Evolutionary conservation across 2,113 vertebrate genomes (phyloP).

Genomic region (Gobiocypris rarus): DNA sequence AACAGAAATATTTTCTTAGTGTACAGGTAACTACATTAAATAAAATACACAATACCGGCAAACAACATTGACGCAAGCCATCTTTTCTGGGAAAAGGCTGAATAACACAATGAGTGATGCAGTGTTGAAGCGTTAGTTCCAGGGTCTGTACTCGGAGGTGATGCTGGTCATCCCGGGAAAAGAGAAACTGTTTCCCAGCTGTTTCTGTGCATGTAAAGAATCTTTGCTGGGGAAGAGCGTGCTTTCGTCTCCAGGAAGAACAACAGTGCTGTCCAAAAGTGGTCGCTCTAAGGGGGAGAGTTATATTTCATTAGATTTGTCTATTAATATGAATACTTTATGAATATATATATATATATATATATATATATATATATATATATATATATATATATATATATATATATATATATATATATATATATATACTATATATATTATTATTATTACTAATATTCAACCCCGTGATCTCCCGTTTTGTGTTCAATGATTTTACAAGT

Average conservation of each 20-base stretch:
- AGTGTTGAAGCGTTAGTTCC: conserved; percentile 75
- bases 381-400: too few species aligned
- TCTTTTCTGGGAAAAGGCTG: conserved; percentile 2
- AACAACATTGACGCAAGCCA: neutral
- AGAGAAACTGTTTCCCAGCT: conserved; percentile 56
- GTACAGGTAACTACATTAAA: conserved; percentile 15
- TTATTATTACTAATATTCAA: too few species aligned
- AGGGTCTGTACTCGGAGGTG: conserved; percentile 76
- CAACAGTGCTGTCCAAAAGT: conserved; percentile 58
- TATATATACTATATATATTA: too few species aligned
- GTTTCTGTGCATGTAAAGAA: conserved; percentile 53
- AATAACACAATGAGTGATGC: conserved; percentile 46
- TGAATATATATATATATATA: too few species aligned
- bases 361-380: too few species aligned
- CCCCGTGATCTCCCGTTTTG: too few species aligned
- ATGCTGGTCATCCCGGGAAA: conserved; percentile 65
- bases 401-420: too few species aligned
- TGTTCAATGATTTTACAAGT: too few species aligned
- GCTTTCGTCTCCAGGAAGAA: conserved; percentile 57
- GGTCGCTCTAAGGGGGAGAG: conserved; percentile 61
- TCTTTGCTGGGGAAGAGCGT: conserved; percentile 54
- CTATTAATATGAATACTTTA: neutral
- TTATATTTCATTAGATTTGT: neutral
- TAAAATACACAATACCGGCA: conserved; percentile 24
- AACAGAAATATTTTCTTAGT: conserved; percentile 17